Conservation (phyloP, 2,888 invertebrate species). For the Cloeon dipterum region DNA sequence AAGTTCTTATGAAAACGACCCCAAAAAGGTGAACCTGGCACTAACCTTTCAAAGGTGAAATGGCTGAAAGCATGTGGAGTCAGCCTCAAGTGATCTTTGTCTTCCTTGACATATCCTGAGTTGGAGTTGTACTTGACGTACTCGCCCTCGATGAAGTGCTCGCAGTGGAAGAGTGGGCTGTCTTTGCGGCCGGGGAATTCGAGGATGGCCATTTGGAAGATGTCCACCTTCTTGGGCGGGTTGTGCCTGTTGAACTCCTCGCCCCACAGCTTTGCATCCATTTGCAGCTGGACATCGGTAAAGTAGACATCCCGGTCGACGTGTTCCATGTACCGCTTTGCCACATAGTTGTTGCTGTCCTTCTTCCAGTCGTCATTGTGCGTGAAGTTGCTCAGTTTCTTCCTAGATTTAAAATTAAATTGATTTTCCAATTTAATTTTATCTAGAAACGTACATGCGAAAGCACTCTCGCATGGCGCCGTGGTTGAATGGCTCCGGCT, state of each 20-base stretch:
- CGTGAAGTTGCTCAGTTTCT: constrained; percentile 20
- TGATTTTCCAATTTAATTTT: neutral
- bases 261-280: constrained; percentile 32
- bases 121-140: constrained; percentile 33
- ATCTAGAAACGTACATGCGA: constrained; percentile 21
- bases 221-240: constrained; percentile 32
- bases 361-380: constrained; percentile 19
- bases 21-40: too few relatives aligned
- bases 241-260: constrained; percentile 30
- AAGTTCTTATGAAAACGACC: neutral
- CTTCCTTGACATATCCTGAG: constrained; percentile 27
- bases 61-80: constrained; percentile 33
- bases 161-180: constrained; percentile 23
- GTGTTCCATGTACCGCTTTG: constrained; percentile 24
- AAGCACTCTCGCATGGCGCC: constrained; percentile 31
- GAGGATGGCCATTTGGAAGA: constrained; percentile 27
- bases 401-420: constrained; percentile 13
- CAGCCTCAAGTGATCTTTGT: constrained; percentile 18
- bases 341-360: constrained; percentile 26
- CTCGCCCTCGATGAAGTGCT: constrained; percentile 29
- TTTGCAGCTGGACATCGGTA: constrained; percentile 30
- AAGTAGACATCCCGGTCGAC: constrained; percentile 24
- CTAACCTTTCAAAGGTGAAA: constrained; percentile 27
- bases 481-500: constrained; percentile 22
- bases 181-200: constrained; percentile 22